Evolutionary conservation across 1,140 invertebrate genomes (phyloP).

Genomic region (Mamestra configurata): DNA sequence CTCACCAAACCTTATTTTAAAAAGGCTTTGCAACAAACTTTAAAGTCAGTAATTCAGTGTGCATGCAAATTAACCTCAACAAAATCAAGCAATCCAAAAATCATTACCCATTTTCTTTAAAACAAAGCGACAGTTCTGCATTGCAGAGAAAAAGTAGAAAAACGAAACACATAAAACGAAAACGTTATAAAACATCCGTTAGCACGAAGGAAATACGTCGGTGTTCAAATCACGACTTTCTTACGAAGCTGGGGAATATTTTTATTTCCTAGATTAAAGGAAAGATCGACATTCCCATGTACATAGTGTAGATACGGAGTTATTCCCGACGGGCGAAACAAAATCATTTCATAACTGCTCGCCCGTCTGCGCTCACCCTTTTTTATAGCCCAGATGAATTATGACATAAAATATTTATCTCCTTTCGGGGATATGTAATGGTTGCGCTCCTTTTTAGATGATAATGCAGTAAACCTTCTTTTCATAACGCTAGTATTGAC

Average conservation of each 20-base stretch:
- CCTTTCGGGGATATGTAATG: constrained; percentile 74
- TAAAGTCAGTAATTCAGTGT: background rate
- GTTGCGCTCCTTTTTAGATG: constrained; percentile 70
- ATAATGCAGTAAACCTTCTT: constrained; percentile 70
- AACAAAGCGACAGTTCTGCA: constrained; percentile 37
- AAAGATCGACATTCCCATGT: constrained; percentile 64
- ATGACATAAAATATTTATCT: constrained; percentile 83
- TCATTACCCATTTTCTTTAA: background rate
- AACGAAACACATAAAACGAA: constrained; percentile 12
- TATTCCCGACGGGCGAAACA: constrained; percentile 63
- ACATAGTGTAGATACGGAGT: constrained; percentile 57
- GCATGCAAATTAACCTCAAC: constrained; percentile 23
- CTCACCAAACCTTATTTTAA: background rate
- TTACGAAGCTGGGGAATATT: constrained; percentile 36
- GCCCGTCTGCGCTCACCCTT: constrained; percentile 65
- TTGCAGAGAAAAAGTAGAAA: constrained; percentile 26
- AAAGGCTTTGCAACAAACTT: background rate
- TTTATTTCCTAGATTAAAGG: constrained; percentile 63
- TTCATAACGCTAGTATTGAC: constrained; percentile 60
- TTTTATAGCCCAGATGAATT: constrained; percentile 79
- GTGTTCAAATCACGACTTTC: constrained; percentile 47
- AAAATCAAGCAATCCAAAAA: constrained; percentile 4
- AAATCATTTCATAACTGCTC: constrained; percentile 67
- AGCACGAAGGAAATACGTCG: constrained; percentile 18
- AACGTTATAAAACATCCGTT: constrained; percentile 40